Base-by-base conservation (phyloP, 1,140 invertebrate genomes). In the Megathymus violae region DNA sequence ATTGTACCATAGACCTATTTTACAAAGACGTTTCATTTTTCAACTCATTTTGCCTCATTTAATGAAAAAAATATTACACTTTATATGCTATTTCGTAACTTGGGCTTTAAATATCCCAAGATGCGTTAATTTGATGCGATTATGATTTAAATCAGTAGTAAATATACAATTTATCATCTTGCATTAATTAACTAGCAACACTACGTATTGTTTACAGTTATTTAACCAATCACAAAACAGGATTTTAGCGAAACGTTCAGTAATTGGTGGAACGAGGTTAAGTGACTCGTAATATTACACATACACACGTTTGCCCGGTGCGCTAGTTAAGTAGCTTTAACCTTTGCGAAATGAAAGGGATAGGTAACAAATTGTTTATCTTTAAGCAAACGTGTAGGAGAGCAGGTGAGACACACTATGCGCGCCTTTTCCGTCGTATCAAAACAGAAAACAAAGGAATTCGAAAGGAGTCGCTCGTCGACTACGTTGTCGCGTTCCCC, bases 381-480 rank as follows among this genome's bases (percentile, higher is more conserved):
- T 11, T n/a, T 22, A 22, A n/a, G 13, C 38, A 38, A 47, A 52
- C 52, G 25, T 44, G 46, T 47, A 36, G 9, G 43, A 44, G 56
- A 56, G 58, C 22, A 52, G 52, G 19, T 52, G 17, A 51, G 47
- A 48, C 34, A 43, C 52, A 62, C 47, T 47, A 54, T 64, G 65
- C 62, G 69, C 73, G 67, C 69, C 67, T 58, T 69, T 72, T 68
- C 64, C 67, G 67, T 74, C 64, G 69, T 77, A 82, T 75, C 82
- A 85, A 83, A 87, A 87, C 77, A 82, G 74, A 80, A 85, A 83
- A 85, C 82, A 87, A 87, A 85, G 84, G 67, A 71, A 43, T 52
- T 64, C 46, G 46, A 61, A 63, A 36, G 58, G 52, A 68, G 69
- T 66, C 66, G 68, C 56, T 63, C 40, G 67, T 59, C 62, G 69